Evolutionary conservation across 2,113 vertebrate species (phyloP).

Genomic region (Natator depressus): DNA sequence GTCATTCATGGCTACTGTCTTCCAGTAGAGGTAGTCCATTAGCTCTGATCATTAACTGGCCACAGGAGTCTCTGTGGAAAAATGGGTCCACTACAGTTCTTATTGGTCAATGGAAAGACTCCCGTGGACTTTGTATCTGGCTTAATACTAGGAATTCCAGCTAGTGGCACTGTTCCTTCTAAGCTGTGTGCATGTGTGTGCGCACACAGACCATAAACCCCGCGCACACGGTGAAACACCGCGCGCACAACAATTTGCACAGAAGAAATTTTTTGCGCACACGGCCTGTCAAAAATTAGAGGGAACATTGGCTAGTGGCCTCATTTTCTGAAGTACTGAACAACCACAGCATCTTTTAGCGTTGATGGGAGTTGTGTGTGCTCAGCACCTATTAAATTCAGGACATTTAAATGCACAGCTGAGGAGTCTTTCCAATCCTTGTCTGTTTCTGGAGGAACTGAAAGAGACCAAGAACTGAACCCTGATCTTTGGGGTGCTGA

Average conservation of each 20-base stretch:
- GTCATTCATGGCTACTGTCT: neutral
- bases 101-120: accelerated
- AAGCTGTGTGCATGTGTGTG: too few species aligned
- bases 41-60: neutral
- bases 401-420: conserved; percentile 33
- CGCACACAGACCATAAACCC: too few species aligned
- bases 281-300: too few species aligned
- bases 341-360: conserved; percentile 39
- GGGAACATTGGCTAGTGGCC: neutral
- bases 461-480: conserved; percentile 58
- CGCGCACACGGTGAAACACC: too few species aligned
- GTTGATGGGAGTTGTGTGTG: conserved; percentile 50
- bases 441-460: conserved; percentile 53
- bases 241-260: too few species aligned
- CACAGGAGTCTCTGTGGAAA: neutral
- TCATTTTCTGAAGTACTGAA: conserved; percentile 27
- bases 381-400: conserved; percentile 31
- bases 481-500: conserved; percentile 2
- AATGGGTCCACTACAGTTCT: neutral
- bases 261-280: too few species aligned
- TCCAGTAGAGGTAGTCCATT: neutral
- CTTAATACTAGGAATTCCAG: neutral
- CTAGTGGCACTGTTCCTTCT: neutral
- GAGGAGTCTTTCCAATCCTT: conserved; percentile 46
- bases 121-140: neutral